Percentiles rank a stretch among this genome's conserved stretches.
Evolutionary conservation across 2,888 invertebrate species (phyloP).

Genomic region (Blastobasis adustella): DNA sequence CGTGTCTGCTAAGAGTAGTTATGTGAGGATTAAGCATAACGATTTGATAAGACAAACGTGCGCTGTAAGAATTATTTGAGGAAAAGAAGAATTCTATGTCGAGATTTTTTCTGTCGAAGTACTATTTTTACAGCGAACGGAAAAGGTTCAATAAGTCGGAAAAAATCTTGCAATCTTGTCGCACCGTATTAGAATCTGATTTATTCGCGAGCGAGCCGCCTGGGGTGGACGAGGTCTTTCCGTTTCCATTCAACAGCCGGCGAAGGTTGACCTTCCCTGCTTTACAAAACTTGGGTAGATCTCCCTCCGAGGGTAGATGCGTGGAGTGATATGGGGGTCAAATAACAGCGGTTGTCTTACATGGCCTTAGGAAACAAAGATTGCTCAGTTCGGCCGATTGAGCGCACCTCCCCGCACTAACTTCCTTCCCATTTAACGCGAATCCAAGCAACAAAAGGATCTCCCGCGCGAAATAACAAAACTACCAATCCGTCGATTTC

Average conservation of each 20-base stretch:
- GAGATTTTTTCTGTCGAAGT: neutral
- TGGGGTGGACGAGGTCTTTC: conserved; percentile 57
- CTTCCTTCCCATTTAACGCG: conserved; percentile 73
- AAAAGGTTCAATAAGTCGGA: conserved; percentile 58
- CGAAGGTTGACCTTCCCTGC: conserved; percentile 31
- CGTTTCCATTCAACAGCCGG: conserved; percentile 39
- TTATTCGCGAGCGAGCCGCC: conserved; percentile 51
- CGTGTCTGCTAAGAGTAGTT: no score
- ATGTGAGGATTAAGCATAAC: no score
- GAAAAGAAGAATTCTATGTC: no score
- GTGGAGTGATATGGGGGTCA: conserved; percentile 37
- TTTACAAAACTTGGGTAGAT: conserved; percentile 3
- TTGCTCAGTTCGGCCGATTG: conserved; percentile 67
- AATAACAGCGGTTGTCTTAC: conserved; percentile 41
- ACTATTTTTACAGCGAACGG: conserved; percentile 18
- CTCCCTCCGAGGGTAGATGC: conserved; percentile 1
- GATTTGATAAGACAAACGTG: no score
- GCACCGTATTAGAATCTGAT: conserved; percentile 66
- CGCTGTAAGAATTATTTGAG: no score
- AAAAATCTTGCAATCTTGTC: conserved; percentile 61
- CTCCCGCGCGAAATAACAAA: conserved; percentile 70
- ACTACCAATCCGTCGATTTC: conserved; percentile 56
- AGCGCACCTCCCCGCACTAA: conserved; percentile 64
- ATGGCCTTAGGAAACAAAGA: conserved; percentile 69
- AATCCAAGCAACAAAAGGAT: conserved; percentile 69